phyloP scores from a whole-genome alignment of 2,113 vertebrate genomes.

The Poecile atricapillus region DNA sequence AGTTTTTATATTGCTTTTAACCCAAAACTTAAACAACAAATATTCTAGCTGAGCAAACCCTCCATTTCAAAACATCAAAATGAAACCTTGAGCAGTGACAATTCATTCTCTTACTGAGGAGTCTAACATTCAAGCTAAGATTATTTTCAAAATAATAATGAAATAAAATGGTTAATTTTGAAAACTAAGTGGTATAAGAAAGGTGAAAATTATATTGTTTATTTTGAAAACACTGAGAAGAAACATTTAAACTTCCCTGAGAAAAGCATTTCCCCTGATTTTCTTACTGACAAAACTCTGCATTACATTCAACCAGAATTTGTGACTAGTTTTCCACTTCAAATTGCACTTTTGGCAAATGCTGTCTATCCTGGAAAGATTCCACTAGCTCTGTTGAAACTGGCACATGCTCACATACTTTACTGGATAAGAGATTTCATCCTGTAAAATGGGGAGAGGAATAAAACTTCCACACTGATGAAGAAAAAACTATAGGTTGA shows the following conservation, averaged over 20 bases:
- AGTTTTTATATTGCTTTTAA: neutral
- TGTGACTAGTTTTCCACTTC: slow-evolving; percentile 42
- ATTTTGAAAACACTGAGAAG: slow-evolving; percentile 3
- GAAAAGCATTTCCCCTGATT: slow-evolving; percentile 11
- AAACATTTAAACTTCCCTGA: neutral
- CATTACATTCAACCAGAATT: slow-evolving; percentile 36
- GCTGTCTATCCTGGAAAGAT: slow-evolving; percentile 10
- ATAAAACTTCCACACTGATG: slow-evolving; percentile 8
- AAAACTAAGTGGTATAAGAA: neutral
- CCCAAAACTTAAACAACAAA: neutral
- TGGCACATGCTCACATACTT: slow-evolving; percentile 48
- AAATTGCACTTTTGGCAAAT: slow-evolving; percentile 55
- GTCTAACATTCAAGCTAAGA: neutral
- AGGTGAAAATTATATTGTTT: neutral
- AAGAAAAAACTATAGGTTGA: slow-evolving; percentile 4
- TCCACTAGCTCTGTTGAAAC: slow-evolving; percentile 59
- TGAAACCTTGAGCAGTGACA: neutral
- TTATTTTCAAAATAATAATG: neutral
- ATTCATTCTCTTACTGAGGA: neutral
- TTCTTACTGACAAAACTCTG: slow-evolving; percentile 20
- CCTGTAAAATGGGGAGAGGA: slow-evolving; percentile 44
- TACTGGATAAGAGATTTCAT: slow-evolving; percentile 41
- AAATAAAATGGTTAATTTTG: neutral
- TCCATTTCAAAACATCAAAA: neutral
- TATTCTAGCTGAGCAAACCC: neutral